phyloP scores from a whole-genome alignment of 2,888 invertebrate species.

The Chironomus riparius region DNA sequence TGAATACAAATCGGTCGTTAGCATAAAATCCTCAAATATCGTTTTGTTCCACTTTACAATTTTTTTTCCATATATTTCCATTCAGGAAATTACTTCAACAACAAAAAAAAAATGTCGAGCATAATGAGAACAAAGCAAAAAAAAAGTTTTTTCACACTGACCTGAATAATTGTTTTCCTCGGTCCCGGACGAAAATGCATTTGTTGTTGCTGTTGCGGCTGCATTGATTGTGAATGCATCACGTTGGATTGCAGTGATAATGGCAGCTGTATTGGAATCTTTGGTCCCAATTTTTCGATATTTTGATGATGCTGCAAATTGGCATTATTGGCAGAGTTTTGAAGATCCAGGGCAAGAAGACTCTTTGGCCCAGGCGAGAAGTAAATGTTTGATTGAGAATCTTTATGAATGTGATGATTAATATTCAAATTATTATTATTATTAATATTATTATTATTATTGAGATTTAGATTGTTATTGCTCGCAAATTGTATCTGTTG shows the following conservation, averaged over 20 bases:
- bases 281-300: conserved; percentile 41
- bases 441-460: conserved; percentile 11
- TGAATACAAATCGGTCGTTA: too few relatives aligned
- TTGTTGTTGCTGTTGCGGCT: conserved; percentile 9
- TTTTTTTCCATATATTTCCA: background rate
- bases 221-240: conserved; percentile 32
- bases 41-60: background rate
- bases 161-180: conserved; percentile 43
- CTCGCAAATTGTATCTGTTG: conserved; percentile 24
- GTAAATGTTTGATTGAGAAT: conserved; percentile 36
- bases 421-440: conserved; percentile 14
- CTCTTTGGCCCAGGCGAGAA: conserved; percentile 38
- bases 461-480: conserved; percentile 21
- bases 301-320: conserved; percentile 45
- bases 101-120: too few relatives aligned
- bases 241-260: conserved; percentile 38
- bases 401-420: conserved; percentile 31
- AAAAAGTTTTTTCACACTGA: conserved; percentile 30
- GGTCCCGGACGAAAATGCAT: conserved; percentile 32
- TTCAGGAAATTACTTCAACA: background rate
- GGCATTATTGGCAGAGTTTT: conserved; percentile 53
- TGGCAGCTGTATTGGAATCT: conserved; percentile 45
- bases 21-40: too few relatives aligned
- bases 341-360: conserved; percentile 51
- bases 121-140: background rate